Percentiles rank a stretch among this genome's conserved stretches.
phyloP scores from a whole-genome alignment of 1,140 invertebrate species.

The Hylaeus anthracinus region DNA sequence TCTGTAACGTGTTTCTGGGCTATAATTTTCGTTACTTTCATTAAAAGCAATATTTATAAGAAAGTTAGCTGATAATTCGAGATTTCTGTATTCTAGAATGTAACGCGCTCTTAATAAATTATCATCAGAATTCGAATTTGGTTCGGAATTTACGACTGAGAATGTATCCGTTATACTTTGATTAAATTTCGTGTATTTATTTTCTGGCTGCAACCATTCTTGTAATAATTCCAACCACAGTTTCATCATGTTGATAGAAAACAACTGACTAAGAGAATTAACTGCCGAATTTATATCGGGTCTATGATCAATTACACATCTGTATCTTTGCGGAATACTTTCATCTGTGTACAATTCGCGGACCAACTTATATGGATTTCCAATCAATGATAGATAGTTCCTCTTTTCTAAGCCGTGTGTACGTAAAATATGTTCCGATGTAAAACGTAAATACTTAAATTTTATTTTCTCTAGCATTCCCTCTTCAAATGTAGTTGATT shows the following conservation, averaged over 20 bases:
- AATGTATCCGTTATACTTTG: conserved; percentile 68
- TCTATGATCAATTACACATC: conserved; percentile 52
- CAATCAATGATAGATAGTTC: conserved; percentile 72
- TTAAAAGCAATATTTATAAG: conserved; percentile 73
- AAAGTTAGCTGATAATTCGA: conserved; percentile 59
- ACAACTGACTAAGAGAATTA: conserved; percentile 67
- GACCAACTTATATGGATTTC: conserved; percentile 71
- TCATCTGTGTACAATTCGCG: conserved; percentile 75
- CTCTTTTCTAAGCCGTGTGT: conserved; percentile 71
- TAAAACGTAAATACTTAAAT: conserved; percentile 74
- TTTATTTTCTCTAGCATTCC: conserved; percentile 70
- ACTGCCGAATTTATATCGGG: conserved; percentile 78
- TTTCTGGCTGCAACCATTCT: conserved; percentile 74
- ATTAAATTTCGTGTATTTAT: conserved; percentile 54
- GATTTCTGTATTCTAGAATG: conserved; percentile 69
- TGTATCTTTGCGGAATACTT: conserved; percentile 73
- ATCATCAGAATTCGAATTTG: conserved; percentile 59
- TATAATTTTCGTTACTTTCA: conserved; percentile 59
- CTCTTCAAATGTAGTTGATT: conserved; percentile 46
- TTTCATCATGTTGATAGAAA: conserved; percentile 68
- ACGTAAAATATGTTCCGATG: conserved; percentile 75
- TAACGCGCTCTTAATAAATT: conserved; percentile 77
- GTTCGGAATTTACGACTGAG: conserved; percentile 40
- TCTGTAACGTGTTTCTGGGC: conserved; percentile 69
- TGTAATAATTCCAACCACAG: conserved; percentile 72